Conservation (phyloP, 2,797 vertebrate species). For the Rhyacichthys aspro region DNA sequence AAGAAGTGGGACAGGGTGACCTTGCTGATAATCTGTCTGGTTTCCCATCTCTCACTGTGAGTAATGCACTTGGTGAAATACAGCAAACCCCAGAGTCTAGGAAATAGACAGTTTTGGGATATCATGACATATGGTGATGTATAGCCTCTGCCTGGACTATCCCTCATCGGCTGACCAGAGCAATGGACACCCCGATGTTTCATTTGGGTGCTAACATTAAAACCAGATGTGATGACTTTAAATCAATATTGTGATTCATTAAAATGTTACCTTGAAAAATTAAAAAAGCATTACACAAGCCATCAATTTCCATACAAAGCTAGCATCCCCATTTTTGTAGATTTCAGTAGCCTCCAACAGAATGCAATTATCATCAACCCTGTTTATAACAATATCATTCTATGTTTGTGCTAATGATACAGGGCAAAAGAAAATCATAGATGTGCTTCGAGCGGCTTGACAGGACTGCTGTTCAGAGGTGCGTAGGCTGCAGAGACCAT, state of each 20-base stretch:
- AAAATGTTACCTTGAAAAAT: neutral
- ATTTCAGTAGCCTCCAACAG: conserved; percentile 1
- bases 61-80: conserved; percentile 43
- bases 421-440: conserved; percentile 50
- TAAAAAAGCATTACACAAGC: too few species aligned
- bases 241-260: neutral
- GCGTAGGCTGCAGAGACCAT: conserved; percentile 48
- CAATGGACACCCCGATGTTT: conserved; percentile 10
- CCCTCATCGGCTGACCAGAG: conserved; percentile 37
- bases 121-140: conserved; percentile 50
- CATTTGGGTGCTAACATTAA: neutral
- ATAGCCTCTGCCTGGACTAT: conserved; percentile 26
- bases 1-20: conserved; percentile 71
- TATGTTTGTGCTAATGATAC: conserved; percentile 52
- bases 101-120: conserved; percentile 62
- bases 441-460: conserved; percentile 37
- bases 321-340: neutral
- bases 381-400: conserved; percentile 25
- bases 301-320: too few species aligned
- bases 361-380: conserved; percentile 17
- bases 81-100: conserved; percentile 28
- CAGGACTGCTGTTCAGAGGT: conserved; percentile 29
- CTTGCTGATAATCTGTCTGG: conserved; percentile 73
- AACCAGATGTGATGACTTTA: neutral
- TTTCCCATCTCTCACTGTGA: conserved; percentile 46